Evolutionary conservation across 1,140 invertebrate species (phyloP).

Genomic region (Papilio polyxenes): DNA sequence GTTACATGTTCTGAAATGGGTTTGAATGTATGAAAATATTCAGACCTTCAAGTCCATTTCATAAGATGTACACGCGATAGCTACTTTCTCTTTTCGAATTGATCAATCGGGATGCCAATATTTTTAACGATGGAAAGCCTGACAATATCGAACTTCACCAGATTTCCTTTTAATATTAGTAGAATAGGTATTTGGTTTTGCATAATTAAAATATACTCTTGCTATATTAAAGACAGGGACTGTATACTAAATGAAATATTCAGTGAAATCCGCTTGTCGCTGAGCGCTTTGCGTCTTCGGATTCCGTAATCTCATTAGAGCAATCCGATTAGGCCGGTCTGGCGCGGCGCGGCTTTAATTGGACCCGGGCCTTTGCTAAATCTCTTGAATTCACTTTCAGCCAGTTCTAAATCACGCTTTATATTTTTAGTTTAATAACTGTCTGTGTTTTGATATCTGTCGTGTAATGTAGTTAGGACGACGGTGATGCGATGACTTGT

Average conservation of each 20-base stretch:
- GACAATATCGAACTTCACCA: no score
- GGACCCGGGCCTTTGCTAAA: conserved; percentile 20
- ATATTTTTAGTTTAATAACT: not conserved
- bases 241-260: conserved; percentile 9
- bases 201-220: not conserved
- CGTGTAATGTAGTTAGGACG: not conserved
- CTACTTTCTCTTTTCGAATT: no score
- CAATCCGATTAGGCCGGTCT: conserved; percentile 58
- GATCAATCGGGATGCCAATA: no score
- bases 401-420: not conserved
- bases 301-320: conserved; percentile 59
- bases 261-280: conserved; percentile 8
- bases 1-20: not conserved
- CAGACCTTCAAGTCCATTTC: no score
- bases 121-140: no score
- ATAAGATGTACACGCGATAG: no score
- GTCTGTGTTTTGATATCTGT: not conserved
- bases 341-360: conserved; percentile 38
- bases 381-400: conserved; percentile 13
- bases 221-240: not conserved
- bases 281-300: conserved; percentile 44
- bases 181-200: not conserved
- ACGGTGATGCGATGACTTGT: not conserved
- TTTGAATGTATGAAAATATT: no score
- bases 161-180: no score